Evolutionary conservation across 2,797 vertebrate species (phyloP).

Genomic region (Rhinoraja longicauda): DNA sequence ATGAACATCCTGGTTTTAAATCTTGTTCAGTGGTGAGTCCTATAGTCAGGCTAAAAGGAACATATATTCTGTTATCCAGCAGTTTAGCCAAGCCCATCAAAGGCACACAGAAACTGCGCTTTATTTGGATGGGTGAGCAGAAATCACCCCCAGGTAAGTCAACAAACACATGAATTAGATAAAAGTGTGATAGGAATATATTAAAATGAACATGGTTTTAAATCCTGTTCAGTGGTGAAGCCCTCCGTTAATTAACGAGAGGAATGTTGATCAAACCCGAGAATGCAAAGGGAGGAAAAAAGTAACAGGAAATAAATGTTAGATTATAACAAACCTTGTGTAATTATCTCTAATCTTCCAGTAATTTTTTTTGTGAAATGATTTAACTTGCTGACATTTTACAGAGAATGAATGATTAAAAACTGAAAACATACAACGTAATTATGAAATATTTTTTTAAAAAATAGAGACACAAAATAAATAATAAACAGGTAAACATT

Average conservation of each 20-base stretch:
- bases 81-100: not conserved
- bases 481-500: not conserved
- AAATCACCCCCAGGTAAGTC: not conserved
- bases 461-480: not conserved
- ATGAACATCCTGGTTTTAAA: not conserved
- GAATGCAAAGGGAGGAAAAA: not conserved
- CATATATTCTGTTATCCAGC: not conserved
- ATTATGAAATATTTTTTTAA: not conserved
- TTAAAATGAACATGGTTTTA: not conserved
- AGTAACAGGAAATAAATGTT: not conserved
- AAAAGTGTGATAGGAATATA: not conserved
- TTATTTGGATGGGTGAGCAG: not conserved
- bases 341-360: not conserved
- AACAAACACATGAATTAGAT: not conserved
- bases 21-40: too few species aligned
- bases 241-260: not conserved
- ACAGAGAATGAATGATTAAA: not conserved
- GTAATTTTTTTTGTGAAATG: not conserved
- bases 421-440: not conserved
- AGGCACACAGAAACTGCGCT: not conserved
- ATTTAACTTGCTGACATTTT: not conserved
- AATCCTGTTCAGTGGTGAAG: not conserved
- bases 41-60: not conserved
- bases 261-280: not conserved
- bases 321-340: not conserved